Evolutionary conservation across 30 jellyfish, hydroid and myxozoan species (phyloP), one percentile per base, ranked within the genome.

Genomic region (Turritopsis dohrnii): DNA sequence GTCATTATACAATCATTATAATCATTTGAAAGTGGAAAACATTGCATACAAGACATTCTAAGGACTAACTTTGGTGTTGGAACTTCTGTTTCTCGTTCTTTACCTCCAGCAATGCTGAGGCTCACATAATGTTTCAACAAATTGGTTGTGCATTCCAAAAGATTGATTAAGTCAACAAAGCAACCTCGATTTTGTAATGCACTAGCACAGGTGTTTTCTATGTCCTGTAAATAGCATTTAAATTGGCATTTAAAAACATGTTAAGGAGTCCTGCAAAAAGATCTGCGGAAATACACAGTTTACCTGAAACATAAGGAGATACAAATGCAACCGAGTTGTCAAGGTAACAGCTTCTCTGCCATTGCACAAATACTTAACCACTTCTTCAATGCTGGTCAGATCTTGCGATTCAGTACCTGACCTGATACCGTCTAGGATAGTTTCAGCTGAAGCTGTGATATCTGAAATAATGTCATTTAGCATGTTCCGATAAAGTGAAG

Each of bases 261-360:
- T n/a, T n/a, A n/a, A n/a, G n/a, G n/a, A n/a, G 18, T 66, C 18
- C 27, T 3, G 29, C 29, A 66, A 66, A 22, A 3, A 3, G 60
- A 3, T 41, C 5, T 41, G 13, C 60, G 60, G 5, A 3, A 13
- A 41, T 41, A 41, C 60, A 41, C 60, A 41, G 60, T 41, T 41
- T 73, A 92, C 97, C 96, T 92, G 97, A 19, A 92, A 85, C 52
- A 92, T 85, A 20, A 92, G 76, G 23, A 84, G 84, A 52, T 84
- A 85, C 69, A 92, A 71, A 82, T 92, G 97, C 75, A 92, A 86
- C 81, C 95, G 77, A 27, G 95, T 87, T 79, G 97, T 86, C 71
- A 92, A 83, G 23, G 71, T 54, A n/a, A 28, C 66, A 25, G 92
- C 24, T 27, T 84, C 80, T 18, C 52, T n/a, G 30, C 88, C 81